Evolutionary conservation across 2,888 invertebrate species (phyloP).

Genomic region (Dugesia japonica): DNA sequence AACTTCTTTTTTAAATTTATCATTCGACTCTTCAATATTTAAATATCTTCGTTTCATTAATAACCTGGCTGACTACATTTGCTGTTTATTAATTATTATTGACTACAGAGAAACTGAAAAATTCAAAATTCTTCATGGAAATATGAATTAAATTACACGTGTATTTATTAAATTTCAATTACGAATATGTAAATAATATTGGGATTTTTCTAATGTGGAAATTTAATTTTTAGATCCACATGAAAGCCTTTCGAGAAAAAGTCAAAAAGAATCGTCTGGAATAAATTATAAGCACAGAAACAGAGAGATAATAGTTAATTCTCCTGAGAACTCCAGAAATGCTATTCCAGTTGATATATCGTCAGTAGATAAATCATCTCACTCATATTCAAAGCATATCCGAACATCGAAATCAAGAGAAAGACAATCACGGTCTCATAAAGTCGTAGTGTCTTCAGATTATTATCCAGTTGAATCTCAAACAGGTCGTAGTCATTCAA

Average conservation of each 20-base stretch:
- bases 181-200: no score
- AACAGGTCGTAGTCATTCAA: not conserved
- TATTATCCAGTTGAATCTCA: not conserved
- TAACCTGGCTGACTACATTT: no score
- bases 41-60: no score
- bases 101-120: no score
- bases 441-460: not conserved
- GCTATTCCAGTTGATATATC: not conserved
- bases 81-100: no score
- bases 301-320: not conserved
- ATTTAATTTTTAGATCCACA: not conserved
- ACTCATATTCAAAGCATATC: constrained; percentile 20
- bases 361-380: not conserved
- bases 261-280: not conserved
- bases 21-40: no score
- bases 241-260: not conserved
- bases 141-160: no score
- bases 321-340: not conserved
- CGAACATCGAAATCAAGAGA: not conserved
- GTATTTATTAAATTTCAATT: no score
- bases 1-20: no score
- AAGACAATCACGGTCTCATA: not conserved
- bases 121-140: no score
- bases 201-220: not conserved
- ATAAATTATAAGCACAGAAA: not conserved